Conservation (phyloP, 2,888 invertebrate species). For the Ochropleura plecta region DNA sequence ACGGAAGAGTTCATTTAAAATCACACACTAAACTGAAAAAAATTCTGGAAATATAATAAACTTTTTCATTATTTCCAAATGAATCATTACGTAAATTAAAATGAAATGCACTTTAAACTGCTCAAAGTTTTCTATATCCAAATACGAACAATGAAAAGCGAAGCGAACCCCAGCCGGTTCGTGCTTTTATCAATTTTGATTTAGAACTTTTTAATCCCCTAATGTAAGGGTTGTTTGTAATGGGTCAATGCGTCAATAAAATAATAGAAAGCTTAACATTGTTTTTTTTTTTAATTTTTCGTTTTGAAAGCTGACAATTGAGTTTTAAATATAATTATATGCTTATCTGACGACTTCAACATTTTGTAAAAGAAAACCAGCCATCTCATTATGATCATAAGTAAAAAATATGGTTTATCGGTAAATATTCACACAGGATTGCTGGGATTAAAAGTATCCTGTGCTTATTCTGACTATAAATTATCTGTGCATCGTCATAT, state of each 20-base stretch:
- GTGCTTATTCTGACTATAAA: no score
- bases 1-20: neutral
- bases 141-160: slow-evolving; percentile 43
- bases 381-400: neutral
- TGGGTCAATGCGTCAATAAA: slow-evolving; percentile 17
- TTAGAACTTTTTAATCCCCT: slow-evolving; percentile 28
- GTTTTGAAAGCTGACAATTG: neutral
- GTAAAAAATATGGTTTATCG: neutral
- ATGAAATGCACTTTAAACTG: slow-evolving; percentile 25
- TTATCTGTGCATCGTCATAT: no score
- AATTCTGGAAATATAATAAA: neutral
- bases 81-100: slow-evolving; percentile 30
- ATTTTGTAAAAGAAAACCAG: neutral
- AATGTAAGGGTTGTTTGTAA: slow-evolving; percentile 44
- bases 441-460: no score
- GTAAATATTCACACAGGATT: no score
- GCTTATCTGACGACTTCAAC: no score
- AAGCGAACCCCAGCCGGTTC: slow-evolving; percentile 20
- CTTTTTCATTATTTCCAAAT: neutral
- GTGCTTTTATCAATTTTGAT: slow-evolving; percentile 50
- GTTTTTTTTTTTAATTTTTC: no score
- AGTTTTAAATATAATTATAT: neutral
- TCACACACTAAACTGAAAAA: neutral
- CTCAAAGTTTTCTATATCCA: slow-evolving; percentile 28
- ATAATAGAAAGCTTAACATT: neutral